These are phyloP conservation scores for Microctenopoma stevenorrisi DNA, from an alignment of 2,797 vertebrate species.

Conservation along the genomic window DNA sequence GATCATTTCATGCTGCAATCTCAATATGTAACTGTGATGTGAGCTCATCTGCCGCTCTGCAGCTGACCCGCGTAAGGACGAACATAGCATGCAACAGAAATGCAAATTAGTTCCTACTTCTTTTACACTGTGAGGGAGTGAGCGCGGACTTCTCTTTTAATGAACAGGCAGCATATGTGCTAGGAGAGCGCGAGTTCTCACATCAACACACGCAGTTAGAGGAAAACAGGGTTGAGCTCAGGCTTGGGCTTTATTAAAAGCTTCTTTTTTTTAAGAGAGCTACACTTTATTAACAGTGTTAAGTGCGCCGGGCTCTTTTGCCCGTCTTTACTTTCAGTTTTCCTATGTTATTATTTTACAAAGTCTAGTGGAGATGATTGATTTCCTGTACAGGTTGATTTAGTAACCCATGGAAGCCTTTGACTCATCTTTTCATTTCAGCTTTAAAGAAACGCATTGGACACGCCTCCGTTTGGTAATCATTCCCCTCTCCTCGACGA, in stretches of 20 bases:
- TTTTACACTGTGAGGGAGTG: slow-evolving; percentile 8
- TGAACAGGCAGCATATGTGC: slow-evolving; percentile 21
- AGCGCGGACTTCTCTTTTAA: slow-evolving; percentile 30
- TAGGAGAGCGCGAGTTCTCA: slow-evolving; percentile 7
- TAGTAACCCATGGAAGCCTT: slow-evolving; percentile 51
- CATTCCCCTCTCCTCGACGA: slow-evolving; percentile 56
- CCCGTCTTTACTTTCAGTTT: slow-evolving; percentile 54
- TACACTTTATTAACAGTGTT: slow-evolving; percentile 60
- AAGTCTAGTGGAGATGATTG: slow-evolving; percentile 63
- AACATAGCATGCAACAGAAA: slow-evolving; percentile 6
- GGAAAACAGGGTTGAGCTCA: slow-evolving; percentile 23
- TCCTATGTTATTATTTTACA: slow-evolving; percentile 60
- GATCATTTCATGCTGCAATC: not conserved
- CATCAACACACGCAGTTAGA: slow-evolving; percentile 21
- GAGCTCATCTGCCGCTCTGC: slow-evolving; percentile 8
- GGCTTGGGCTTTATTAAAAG: slow-evolving; percentile 48
- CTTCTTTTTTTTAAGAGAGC: slow-evolving; percentile 29
- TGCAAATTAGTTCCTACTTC: not conserved
- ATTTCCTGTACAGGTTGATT: slow-evolving; percentile 59
- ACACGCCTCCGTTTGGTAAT: slow-evolving; percentile 73
- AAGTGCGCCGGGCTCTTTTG: slow-evolving; percentile 37
- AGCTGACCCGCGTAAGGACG: slow-evolving; percentile 10
- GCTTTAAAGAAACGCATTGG: slow-evolving; percentile 68
- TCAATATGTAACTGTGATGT: slow-evolving; percentile 14
- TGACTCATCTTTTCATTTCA: slow-evolving; percentile 64